These are phyloP conservation scores for Andrena camellia DNA, from an alignment of 2,888 invertebrate species.

Conservation along the genomic window DNA sequence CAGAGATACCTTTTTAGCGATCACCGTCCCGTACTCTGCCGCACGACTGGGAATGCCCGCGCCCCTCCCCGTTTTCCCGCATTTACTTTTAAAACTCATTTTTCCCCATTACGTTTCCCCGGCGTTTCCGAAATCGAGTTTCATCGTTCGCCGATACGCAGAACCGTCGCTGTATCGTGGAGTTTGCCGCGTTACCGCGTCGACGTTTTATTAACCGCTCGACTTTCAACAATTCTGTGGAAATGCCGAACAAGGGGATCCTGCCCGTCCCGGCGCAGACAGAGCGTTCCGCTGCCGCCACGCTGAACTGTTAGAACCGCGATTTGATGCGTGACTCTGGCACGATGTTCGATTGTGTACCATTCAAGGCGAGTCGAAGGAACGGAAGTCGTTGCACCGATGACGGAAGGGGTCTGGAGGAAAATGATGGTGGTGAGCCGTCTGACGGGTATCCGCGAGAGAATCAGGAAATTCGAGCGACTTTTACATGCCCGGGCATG, in stretches of 20 bases:
- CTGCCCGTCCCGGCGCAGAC: no score
- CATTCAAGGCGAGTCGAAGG: background rate
- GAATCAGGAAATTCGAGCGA: conserved; percentile 40
- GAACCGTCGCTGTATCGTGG: background rate
- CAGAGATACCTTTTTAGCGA: conserved; percentile 42
- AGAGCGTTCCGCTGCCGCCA: no score
- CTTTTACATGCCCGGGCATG: conserved; percentile 20
- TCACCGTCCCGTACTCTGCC: conserved; percentile 19
- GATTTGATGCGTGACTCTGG: no score
- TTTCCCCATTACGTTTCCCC: conserved; percentile 45
- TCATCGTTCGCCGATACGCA: conserved; percentile 32
- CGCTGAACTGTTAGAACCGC: no score
- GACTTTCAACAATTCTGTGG: background rate
- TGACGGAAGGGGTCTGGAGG: background rate
- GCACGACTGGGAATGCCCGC: conserved; percentile 1
- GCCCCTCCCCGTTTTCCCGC: conserved; percentile 19
- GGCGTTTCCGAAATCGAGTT: conserved; percentile 55
- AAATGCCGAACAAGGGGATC: no score
- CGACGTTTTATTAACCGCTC: conserved; percentile 31
- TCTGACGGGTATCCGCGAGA: conserved; percentile 10
- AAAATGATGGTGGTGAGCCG: background rate
- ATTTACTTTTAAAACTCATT: conserved; percentile 52
- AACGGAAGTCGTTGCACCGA: conserved; percentile 2
- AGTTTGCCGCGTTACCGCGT: conserved; percentile 25
- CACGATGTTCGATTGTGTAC: no score